These are phyloP conservation scores for Elachura formosa DNA, from an alignment of 2,113 vertebrate species.

Conservation along the genomic window DNA sequence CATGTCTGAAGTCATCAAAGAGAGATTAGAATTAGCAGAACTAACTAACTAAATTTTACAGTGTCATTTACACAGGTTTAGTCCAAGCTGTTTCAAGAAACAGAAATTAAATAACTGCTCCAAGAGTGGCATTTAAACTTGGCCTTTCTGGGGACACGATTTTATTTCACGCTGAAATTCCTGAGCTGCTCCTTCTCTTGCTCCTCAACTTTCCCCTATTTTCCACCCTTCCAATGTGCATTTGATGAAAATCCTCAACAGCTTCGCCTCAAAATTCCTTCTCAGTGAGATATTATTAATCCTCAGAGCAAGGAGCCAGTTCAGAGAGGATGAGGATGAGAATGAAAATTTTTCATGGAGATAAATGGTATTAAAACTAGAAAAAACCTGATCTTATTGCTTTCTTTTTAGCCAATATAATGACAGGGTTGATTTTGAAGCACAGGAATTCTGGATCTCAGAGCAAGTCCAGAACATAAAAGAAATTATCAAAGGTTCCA, in stretches of 20 bases:
- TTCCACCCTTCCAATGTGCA: fast-evolving
- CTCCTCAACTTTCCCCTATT: not conserved
- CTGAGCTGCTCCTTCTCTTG: not conserved
- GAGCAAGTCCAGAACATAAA: not conserved
- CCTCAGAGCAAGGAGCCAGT: not conserved
- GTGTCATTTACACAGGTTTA: not conserved
- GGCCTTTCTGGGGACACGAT: not conserved
- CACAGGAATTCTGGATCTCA: not conserved
- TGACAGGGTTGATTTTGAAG: not conserved
- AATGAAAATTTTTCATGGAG: not conserved
- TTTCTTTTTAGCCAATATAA: not conserved
- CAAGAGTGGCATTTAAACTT: not conserved
- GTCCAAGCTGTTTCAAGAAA: not conserved
- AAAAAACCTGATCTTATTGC: not conserved
- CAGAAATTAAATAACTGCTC: not conserved
- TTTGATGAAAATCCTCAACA: not conserved
- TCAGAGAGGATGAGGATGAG: not conserved
- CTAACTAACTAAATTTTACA: not conserved
- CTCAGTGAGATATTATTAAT: not conserved
- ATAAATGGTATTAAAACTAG: not conserved
- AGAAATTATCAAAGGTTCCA: not conserved
- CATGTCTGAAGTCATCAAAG: not conserved
- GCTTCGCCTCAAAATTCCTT: not conserved
- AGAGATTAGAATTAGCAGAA: not conserved
- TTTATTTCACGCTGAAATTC: not conserved